Evolutionary conservation across 2,113 vertebrate genomes (phyloP), one percentile per base, ranked within the genome.

Genomic region (Psittacara wagleri): DNA sequence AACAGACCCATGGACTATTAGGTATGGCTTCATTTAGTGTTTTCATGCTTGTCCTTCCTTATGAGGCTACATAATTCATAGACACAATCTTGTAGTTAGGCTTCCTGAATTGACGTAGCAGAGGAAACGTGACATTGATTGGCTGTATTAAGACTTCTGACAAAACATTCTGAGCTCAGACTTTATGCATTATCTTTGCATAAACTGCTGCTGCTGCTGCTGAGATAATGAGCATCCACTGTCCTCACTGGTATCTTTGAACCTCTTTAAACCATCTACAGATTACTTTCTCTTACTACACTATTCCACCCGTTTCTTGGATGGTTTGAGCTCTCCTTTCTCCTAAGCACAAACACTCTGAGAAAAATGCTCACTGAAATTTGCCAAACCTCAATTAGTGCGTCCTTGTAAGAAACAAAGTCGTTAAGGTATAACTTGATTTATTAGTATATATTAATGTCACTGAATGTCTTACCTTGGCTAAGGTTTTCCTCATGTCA

Each of bases 1-100:
- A 96, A 25, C 95, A 93, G 69, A 99, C 99, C 43, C 99, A 99
- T 16, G 99, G 99, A 57, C 97, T 99, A 22, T 97, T 99, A 95
- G 99, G 99, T 99, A 99, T 57, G 96, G 35, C 19, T 88, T 44
- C 20, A n/a, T 62, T 81, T 35, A 12, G 17, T 59, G 23, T 57
- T 49, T 82, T 55, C 10, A 7, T 77, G 49, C 31, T 80, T 44
- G 17, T 39, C 51, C 54, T 86, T 74, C 41, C 11, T 83, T 78
- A 25, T 9, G 27, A 81, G 25, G 17, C 37, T 67, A n/a, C 13
- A 4, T 69, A 20, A 51, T 64, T 67, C 75, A 12, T 44, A 70
- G 57, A 68, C 20, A 66, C 8, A 69, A 17, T 54, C 72, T 69
- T 75, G 25, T 72, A 57, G 19, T 39, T 37, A 55, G 16, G 27